Base-by-base conservation (phyloP, 2,888 invertebrate species). In the Chloroclystis v-ata region DNA sequence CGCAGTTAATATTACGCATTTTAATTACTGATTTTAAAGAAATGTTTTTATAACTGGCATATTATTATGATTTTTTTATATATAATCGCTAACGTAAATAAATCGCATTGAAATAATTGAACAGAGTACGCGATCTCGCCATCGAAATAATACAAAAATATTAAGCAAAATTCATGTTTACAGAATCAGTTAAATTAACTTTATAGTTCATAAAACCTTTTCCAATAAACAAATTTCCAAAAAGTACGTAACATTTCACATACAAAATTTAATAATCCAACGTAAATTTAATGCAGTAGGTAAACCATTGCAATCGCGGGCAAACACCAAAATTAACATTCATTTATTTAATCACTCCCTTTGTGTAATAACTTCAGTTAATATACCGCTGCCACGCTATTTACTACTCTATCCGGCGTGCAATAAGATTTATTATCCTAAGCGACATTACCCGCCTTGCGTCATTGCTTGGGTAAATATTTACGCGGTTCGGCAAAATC, bases 401-500 rank as follows among this genome's bases (percentile, higher is more conserved):
- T 53, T 42, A 42, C 43, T 29, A 44, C 53, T 55, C 47, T 56
- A 52, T 56, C 44, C 32, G 43, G 38, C 45, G 10, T 26, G 10
- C 37, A 37, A 39, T 46, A 59, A 53, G 59, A 56, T 59, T 56
- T 49, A 56, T 53, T 53, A 47, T 54, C 25, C 30, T 39, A 33
- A 20, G 44, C 39, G 53, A 55, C 49, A 55, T 48, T 53, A 41
- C 48, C 28, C 37, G 38, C 20, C 46, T 25, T 48, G 41, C 35
- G 53, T 60, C 59, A 57, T 49, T 47, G 20, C 20, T 20, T 20
- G 54, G 45, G 64, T 65, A 67, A 69, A 68, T 68, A 62, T 68
- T 69, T 65, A 54, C 57, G 37, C 52, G 56, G 43, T 54, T 47
- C 52, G 47, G 54, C 52, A 50, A 60, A 64, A 63, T 64, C 60